Conservation (phyloP, 1,140 invertebrate genomes). For the Ceratina calcarata region DNA sequence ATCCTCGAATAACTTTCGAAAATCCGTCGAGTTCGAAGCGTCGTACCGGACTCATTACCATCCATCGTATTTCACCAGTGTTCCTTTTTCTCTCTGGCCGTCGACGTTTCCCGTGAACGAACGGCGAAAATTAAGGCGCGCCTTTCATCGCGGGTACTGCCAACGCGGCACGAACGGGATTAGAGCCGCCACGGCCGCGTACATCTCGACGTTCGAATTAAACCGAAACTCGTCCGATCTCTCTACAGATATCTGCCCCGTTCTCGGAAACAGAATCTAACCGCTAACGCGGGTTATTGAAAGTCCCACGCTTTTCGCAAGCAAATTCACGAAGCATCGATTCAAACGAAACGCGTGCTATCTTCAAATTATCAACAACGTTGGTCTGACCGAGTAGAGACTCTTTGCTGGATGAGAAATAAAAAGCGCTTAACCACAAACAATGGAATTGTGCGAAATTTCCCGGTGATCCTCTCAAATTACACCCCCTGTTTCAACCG, state of each 20-base stretch:
- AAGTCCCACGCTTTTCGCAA: neutral
- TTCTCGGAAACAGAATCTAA: neutral
- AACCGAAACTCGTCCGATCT: slow-evolving; percentile 15
- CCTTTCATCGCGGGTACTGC: slow-evolving; percentile 38
- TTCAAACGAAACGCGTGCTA: no score
- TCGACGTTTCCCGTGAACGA: slow-evolving; percentile 56
- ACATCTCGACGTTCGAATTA: slow-evolving; percentile 41
- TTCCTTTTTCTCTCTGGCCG: neutral
- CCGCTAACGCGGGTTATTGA: neutral
- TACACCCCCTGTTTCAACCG: neutral
- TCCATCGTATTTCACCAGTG: slow-evolving; percentile 12
- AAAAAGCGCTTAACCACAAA: slow-evolving; percentile 6
- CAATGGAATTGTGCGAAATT: slow-evolving; percentile 42
- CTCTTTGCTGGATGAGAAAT: neutral
- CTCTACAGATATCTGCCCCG: slow-evolving; percentile 2
- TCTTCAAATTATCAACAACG: no score
- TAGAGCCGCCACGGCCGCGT: slow-evolving; percentile 23
- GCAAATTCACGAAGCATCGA: no score
- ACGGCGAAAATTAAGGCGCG: slow-evolving; percentile 61
- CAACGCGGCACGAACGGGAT: slow-evolving; percentile 36
- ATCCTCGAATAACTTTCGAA: slow-evolving; percentile 35
- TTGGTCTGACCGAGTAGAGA: no score
- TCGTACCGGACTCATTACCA: slow-evolving; percentile 22
- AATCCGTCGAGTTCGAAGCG: slow-evolving; percentile 41
- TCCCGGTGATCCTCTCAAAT: slow-evolving; percentile 35